phyloP scores from a whole-genome alignment of 2,888 invertebrate species.

The Sepiola atlantica region DNA sequence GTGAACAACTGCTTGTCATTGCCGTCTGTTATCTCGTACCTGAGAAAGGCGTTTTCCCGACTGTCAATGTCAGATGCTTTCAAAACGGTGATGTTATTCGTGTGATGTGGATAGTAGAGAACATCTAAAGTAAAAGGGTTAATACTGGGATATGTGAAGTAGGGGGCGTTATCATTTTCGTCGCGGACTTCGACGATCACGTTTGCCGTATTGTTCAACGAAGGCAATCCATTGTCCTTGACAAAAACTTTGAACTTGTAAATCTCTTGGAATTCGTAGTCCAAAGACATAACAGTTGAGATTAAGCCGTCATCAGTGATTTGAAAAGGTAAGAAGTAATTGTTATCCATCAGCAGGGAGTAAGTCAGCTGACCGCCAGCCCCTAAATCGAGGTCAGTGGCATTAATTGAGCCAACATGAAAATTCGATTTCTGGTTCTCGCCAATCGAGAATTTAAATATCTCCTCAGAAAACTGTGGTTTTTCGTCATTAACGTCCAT shows the following conservation, averaged over 20 bases:
- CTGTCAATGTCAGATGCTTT: conserved; percentile 22
- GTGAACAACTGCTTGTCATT: conserved; percentile 12
- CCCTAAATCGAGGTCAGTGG: conserved; percentile 34
- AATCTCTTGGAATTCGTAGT: not conserved
- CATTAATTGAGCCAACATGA: conserved; percentile 41
- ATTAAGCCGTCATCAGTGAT: not conserved
- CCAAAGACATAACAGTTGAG: not conserved
- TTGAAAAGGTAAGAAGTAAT: not conserved
- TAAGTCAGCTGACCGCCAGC: conserved; percentile 35
- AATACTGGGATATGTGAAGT: conserved; percentile 20
- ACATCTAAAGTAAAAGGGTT: conserved; percentile 32
- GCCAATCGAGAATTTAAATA: conserved; percentile 33
- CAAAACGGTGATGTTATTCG: not conserved
- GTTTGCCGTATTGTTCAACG: not conserved
- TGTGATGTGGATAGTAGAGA: conserved; percentile 32
- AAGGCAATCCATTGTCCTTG: not conserved
- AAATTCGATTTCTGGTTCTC: conserved; percentile 41
- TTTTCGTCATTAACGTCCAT: conserved; percentile 39
- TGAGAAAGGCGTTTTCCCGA: conserved; percentile 6
- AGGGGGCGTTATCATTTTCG: not conserved
- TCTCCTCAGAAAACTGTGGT: conserved; percentile 35
- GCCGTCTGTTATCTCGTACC: not conserved
- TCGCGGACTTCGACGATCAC: not conserved
- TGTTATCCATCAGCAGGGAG: not conserved
- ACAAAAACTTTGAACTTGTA: not conserved